Percentiles rank a stretch among this genome's conserved stretches.
phyloP scores from a whole-genome alignment of 1,140 invertebrate genomes.

The Polyergus mexicanus region DNA sequence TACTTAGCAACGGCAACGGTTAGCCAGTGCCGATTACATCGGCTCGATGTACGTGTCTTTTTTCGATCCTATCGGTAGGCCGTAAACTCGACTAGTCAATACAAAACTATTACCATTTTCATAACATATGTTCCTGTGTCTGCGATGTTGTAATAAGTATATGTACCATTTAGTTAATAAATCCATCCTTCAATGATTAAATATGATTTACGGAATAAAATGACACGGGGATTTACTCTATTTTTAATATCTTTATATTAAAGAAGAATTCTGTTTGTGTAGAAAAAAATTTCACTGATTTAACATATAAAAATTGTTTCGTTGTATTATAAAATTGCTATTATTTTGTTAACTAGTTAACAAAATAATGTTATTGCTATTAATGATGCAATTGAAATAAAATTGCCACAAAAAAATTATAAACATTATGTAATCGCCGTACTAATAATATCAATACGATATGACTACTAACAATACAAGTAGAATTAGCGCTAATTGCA shows the following conservation, averaged over 20 bases:
- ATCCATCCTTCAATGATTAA: slow-evolving; percentile 45
- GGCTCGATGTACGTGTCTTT: slow-evolving; percentile 43
- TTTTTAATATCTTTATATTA: not conserved
- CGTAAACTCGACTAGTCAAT: slow-evolving; percentile 20
- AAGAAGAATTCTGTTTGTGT: not conserved
- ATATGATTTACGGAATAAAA: slow-evolving; percentile 13
- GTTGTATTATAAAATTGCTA: not conserved
- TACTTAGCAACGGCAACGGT: slow-evolving; percentile 45
- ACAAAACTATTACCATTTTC: slow-evolving; percentile 28
- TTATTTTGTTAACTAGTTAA: not conserved
- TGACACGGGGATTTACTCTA: not conserved
- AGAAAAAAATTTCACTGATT: not conserved
- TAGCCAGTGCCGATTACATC: slow-evolving; percentile 30
- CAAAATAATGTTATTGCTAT: not conserved
- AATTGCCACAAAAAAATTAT: not conserved
- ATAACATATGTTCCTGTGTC: slow-evolving; percentile 46
- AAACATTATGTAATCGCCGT: not conserved
- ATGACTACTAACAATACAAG: slow-evolving; percentile 17
- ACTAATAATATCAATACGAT: not conserved
- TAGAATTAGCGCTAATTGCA: slow-evolving; percentile 47
- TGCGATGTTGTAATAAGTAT: slow-evolving; percentile 22
- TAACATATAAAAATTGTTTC: not conserved
- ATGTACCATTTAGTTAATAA: slow-evolving; percentile 23
- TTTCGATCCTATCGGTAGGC: slow-evolving; percentile 32
- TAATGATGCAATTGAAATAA: not conserved